Base-by-base conservation (phyloP, 2,888 invertebrate genomes). In the Heliconius cydno region DNA sequence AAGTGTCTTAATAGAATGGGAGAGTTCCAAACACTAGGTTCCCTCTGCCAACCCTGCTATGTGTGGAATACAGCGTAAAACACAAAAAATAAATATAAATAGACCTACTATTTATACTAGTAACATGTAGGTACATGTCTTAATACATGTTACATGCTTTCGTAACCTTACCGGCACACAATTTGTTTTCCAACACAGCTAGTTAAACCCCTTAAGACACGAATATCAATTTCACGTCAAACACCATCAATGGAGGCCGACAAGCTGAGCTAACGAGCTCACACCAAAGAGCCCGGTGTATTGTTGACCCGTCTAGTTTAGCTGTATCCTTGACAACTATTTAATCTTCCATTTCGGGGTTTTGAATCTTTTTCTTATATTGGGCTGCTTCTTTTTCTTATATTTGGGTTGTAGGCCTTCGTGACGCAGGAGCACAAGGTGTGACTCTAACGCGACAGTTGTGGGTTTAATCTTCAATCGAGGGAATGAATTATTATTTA, bases 241-340 rank as follows among this genome's bases (percentile, higher is more conserved):
- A 68, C 46, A 68, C 38, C 74, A 65, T 75, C 74, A 80, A 80
- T 80, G 68, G 66, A 70, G 66, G 74, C 79, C 81, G 81, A 60
- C 81, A 78, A 71, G 79, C 80, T 82, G 77, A 82, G 79, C 82
- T 84, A 84, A 84, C 83, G 80, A 84, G 83, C 80, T 81, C 60
- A 57, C 66, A 68, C 84, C 86, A 86, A 86, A 86, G 84, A 81
- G 25, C 81, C 86, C 87, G 86, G 83, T 63, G 76, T 74, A 83
- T 86, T 86, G 85, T 86, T 82, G 80, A 74, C 79, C 81, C 83
- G 85, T 85, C 86, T 85, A 82, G 84, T 86, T 86, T 84, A 34
- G 85, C 84, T 80, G 75, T 83, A 82, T 83, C 80, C 81, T 76
- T 82, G 83, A 85, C 83, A 81, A 82, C 77, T 82, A 81, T 84